phyloP scores from a whole-genome alignment of 2,113 vertebrate species.

The Percina caprodes region DNA sequence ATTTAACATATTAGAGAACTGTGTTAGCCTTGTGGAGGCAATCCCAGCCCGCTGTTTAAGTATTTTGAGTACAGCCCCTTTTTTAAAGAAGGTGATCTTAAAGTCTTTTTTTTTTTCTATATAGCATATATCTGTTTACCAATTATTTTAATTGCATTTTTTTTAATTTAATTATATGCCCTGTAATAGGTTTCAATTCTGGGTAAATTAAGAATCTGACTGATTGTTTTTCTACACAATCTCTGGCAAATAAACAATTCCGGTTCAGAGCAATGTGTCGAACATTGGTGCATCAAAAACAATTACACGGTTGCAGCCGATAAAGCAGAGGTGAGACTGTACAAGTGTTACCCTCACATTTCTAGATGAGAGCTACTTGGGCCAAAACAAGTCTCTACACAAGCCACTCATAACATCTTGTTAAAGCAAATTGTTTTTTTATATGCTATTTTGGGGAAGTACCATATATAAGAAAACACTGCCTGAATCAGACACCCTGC shows the following conservation, averaged over 20 bases:
- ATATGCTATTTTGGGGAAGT: constrained; percentile 20
- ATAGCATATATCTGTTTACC: background rate
- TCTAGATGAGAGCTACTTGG: constrained; percentile 15
- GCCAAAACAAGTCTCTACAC: constrained; percentile 6
- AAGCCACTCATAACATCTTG: constrained; percentile 8
- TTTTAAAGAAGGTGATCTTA: too few relatives aligned
- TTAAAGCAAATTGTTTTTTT: constrained; percentile 20
- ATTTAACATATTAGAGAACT: too few relatives aligned
- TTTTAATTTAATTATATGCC: background rate
- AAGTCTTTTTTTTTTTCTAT: too few relatives aligned
- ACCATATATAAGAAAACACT: constrained; percentile 8
- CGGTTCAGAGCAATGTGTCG: background rate
- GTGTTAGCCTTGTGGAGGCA: too few relatives aligned
- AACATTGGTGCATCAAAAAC: background rate
- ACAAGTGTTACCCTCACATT: background rate
- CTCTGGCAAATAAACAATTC: background rate
- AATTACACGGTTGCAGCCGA: background rate
- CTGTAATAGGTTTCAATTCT: background rate
- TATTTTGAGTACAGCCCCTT: too few relatives aligned
- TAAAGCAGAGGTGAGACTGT: background rate
- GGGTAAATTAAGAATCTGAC: background rate
- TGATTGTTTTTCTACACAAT: background rate
- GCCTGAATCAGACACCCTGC: constrained; percentile 21
- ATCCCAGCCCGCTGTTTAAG: too few relatives aligned
- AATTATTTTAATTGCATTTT: background rate